Evolutionary conservation across 2,888 invertebrate species (phyloP), one percentile per base, ranked within the genome.

Genomic region (Microctonus brassicae): DNA sequence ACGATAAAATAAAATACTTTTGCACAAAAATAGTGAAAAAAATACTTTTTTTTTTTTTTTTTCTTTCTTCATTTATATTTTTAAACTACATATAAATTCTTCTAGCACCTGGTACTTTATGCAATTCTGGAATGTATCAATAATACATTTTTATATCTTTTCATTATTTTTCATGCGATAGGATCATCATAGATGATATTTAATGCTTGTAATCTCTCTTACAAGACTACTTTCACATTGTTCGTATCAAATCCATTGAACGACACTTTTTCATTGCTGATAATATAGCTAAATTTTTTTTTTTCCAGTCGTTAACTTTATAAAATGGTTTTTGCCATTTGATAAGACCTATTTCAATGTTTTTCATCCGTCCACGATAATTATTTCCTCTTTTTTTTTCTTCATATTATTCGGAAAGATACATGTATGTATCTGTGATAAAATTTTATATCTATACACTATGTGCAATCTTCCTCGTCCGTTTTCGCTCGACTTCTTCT

Each of bases 361-460:
- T 60, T 60, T 61, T 61, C 24, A 34, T 52, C 70, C 63, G n/a
- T 17, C 47, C 17, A 7, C n/a, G 4, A 5, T 47, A 47, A 47
- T 47, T 36, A 42, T 53, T 61, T 60, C 33, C 34, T 58, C 61
- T 72, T 72, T 73, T 26, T 34, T 42, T 24, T 69, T 73, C 69
- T 34, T 4, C 26, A 17, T n/a, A 33, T 11, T 26, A 20, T 33
- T 42, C 47, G 42, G 64, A 47, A n/a, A 33, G 33, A 55, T 61
- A 29, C 33, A 65, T 69, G 60, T 71, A 63, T 73, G 36, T 55
- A 17, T 57, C 58, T 47, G 17, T 17, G 2, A 7, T 17, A 20
- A 47, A 5, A n/a, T n/a, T 47, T 47, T 20, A 47, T 47, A 47
- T 47, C 17, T 47, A 47, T 47, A 47, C 17, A 47, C 20, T 7